A percentile compares a stretch with the other conserved stretches of the same genome.
phyloP scores from a whole-genome alignment of 2,888 invertebrate genomes.

The Cantharis nigra region DNA sequence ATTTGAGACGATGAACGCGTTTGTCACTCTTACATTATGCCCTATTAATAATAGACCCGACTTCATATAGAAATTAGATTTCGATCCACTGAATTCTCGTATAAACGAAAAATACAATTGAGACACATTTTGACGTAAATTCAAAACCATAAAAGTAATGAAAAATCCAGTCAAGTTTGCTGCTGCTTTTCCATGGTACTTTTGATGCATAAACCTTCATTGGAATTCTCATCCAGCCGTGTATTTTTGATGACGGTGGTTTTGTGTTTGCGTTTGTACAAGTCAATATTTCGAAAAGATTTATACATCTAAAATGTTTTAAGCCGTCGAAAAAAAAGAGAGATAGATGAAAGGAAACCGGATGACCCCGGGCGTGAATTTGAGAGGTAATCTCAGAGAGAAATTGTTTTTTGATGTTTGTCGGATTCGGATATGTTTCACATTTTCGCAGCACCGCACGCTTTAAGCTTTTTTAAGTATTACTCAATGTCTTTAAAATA shows the following conservation, averaged over 20 bases:
- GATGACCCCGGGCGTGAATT: slow-evolving; percentile 43
- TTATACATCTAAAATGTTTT: slow-evolving; percentile 40
- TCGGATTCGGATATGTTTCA: slow-evolving; percentile 31
- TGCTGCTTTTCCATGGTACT: not conserved
- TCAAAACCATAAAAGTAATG: not conserved
- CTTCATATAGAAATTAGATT: slow-evolving; percentile 27
- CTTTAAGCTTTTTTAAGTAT: slow-evolving; percentile 22
- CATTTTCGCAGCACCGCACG: slow-evolving; percentile 16
- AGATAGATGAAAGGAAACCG: slow-evolving; percentile 33
- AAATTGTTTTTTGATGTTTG: slow-evolving; percentile 42
- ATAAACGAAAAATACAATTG: not conserved
- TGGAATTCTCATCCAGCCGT: slow-evolving; percentile 32
- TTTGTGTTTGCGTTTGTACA: slow-evolving; percentile 9
- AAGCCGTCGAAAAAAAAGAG: slow-evolving; percentile 34
- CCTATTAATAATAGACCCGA: slow-evolving; percentile 33
- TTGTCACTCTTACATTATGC: slow-evolving; percentile 28
- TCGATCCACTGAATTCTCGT: slow-evolving; percentile 19
- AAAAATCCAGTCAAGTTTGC: not conserved
- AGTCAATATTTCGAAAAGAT: slow-evolving; percentile 30
- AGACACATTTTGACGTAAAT: not conserved
- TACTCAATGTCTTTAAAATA: slow-evolving; percentile 15
- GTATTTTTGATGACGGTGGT: slow-evolving; percentile 1
- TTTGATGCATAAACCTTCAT: not conserved
- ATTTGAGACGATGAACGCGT: slow-evolving; percentile 32
- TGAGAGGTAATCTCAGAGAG: slow-evolving; percentile 42